These are phyloP conservation scores for Eurytoma adleriae DNA, from an alignment of 2,888 invertebrate species.

Conservation along the genomic window DNA sequence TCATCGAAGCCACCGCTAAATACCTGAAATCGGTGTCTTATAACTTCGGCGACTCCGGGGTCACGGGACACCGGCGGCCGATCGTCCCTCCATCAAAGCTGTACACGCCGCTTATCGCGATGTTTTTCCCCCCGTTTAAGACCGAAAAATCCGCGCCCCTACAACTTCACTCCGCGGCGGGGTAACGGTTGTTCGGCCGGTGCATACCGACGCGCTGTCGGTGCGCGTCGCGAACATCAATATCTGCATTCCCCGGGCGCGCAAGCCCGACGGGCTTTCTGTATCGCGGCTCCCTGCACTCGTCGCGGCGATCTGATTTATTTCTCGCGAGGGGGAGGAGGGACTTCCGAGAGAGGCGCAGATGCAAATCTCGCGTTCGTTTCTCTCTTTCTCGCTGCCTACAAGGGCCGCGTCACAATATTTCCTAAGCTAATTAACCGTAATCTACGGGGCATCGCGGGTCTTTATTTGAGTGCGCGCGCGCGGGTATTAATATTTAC, in stretches of 20 bases:
- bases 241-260: no score
- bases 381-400: neutral
- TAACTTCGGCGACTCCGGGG: no score
- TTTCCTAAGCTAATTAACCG: slow-evolving; percentile 33
- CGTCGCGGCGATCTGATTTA: slow-evolving; percentile 29
- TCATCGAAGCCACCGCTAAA: no score
- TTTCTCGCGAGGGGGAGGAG: slow-evolving; percentile 18
- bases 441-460: neutral
- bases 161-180: neutral
- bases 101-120: no score
- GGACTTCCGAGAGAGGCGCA: slow-evolving; percentile 1
- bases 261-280: neutral
- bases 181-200: neutral
- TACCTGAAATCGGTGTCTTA: no score
- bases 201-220: neutral
- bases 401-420: neutral
- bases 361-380: slow-evolving; percentile 29
- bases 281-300: neutral
- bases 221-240: no score
- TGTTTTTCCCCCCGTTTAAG: no score
- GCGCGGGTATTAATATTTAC: slow-evolving; percentile 1
- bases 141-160: no score
- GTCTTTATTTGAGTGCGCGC: neutral
- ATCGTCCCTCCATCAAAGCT: no score
- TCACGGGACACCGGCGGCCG: no score